Evolutionary conservation across 1,140 invertebrate genomes (phyloP).

Genomic region (Pissodes strobi): DNA sequence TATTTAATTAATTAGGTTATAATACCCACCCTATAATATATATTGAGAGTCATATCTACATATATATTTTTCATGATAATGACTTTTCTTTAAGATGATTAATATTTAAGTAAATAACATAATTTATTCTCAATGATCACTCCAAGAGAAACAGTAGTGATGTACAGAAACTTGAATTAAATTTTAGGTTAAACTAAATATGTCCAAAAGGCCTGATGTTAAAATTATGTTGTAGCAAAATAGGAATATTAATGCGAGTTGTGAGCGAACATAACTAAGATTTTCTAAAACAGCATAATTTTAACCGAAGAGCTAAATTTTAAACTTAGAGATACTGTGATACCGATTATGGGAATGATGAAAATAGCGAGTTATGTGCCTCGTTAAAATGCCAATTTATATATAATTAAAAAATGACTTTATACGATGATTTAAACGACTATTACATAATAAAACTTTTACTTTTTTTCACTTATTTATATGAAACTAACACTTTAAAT

Average conservation of each 20-base stretch:
- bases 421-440: constrained; percentile 19
- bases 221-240: constrained; percentile 9
- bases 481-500: background rate
- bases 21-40: constrained; percentile 7
- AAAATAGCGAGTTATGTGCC: constrained; percentile 13
- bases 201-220: constrained; percentile 8
- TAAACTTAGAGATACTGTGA: constrained; percentile 24
- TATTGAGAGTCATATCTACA: constrained; percentile 17
- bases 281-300: constrained; percentile 11
- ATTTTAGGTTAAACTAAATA: too few species aligned
- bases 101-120: too few species aligned
- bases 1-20: constrained; percentile 17
- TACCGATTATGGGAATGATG: constrained; percentile 10
- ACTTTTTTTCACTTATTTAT: constrained; percentile 3
- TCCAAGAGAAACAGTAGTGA: too few species aligned
- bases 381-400: constrained; percentile 1
- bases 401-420: background rate
- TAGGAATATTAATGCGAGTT: constrained; percentile 27
- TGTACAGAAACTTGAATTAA: too few species aligned
- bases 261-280: constrained; percentile 26
- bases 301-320: constrained; percentile 17
- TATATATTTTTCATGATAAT: constrained; percentile 8
- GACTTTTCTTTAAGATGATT: too few species aligned
- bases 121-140: too few species aligned
- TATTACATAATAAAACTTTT: constrained; percentile 3